Percentiles rank a stretch among this genome's conserved stretches.
phyloP scores from a whole-genome alignment of 1,140 invertebrate species.

The Zaprionus tsacasi region DNA sequence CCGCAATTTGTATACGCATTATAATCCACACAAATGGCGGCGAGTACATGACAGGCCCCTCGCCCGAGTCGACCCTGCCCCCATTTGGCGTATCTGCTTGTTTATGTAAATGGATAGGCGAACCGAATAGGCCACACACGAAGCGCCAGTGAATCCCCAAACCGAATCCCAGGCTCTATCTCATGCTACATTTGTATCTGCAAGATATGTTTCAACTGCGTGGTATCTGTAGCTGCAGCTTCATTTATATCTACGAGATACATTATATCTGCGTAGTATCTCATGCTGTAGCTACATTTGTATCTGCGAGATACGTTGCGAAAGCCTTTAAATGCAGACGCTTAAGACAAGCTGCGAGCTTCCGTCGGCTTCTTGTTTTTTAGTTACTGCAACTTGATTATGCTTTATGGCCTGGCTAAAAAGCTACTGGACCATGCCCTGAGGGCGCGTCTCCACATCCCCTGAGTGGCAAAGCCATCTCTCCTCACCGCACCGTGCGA shows the following conservation, averaged over 20 bases:
- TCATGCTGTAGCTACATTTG: too few relatives aligned
- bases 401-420: slow-evolving; percentile 59
- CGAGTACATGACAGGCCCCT: slow-evolving; percentile 37
- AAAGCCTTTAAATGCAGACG: slow-evolving; percentile 37
- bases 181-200: not conserved
- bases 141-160: not conserved
- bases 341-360: slow-evolving; percentile 23
- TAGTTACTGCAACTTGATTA: slow-evolving; percentile 63
- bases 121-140: slow-evolving; percentile 28
- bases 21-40: slow-evolving; percentile 50
- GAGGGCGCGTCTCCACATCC: slow-evolving; percentile 20
- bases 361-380: not conserved
- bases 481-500: slow-evolving; percentile 10
- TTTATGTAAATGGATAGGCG: slow-evolving; percentile 44
- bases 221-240: not conserved
- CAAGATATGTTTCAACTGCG: slow-evolving; percentile 10
- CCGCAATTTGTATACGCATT: slow-evolving; percentile 56
- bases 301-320: not conserved
- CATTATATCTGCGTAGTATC: too few relatives aligned
- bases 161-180: not conserved
- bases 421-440: slow-evolving; percentile 52
- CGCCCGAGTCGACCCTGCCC: not conserved
- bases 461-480: slow-evolving; percentile 29
- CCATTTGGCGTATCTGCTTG: slow-evolving; percentile 5
- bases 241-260: too few relatives aligned